Conservation (phyloP, 2,113 vertebrate genomes). For the Agapornis roseicollis region DNA sequence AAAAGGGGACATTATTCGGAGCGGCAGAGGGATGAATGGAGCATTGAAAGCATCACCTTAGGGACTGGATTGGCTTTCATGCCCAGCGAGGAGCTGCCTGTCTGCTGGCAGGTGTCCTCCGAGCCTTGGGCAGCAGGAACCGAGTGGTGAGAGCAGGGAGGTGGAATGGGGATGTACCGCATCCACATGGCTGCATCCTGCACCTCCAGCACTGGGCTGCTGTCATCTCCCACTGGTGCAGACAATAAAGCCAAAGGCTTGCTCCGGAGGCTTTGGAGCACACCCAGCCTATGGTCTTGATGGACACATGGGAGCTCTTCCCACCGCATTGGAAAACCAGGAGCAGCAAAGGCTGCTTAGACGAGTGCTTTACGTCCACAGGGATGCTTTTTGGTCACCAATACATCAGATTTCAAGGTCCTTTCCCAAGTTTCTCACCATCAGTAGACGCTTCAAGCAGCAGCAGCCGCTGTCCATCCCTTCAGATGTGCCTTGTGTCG, state of each 20-base stretch:
- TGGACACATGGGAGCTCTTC: background rate
- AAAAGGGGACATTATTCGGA: constrained; percentile 93
- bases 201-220: background rate
- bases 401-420: rapidly evolving
- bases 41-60: constrained; percentile 85
- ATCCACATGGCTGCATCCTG: background rate
- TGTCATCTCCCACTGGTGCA: background rate
- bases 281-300: background rate
- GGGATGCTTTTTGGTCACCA: background rate
- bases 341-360: background rate
- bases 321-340: background rate
- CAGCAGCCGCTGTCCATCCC: rapidly evolving
- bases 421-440: background rate
- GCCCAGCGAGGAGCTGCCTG: constrained; percentile 73
- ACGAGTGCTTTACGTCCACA: background rate
- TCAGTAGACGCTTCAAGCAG: background rate
- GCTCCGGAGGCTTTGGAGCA: background rate
- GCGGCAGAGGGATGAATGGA: constrained; percentile 87
- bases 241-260: background rate
- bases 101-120: constrained; percentile 52
- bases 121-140: background rate
- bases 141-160: background rate
- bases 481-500: background rate
- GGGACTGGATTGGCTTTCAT: constrained; percentile 87
- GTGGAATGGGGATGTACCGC: rapidly evolving